Conservation (phyloP, 2,888 invertebrate genomes). For the Stictocephala bisonia region DNA sequence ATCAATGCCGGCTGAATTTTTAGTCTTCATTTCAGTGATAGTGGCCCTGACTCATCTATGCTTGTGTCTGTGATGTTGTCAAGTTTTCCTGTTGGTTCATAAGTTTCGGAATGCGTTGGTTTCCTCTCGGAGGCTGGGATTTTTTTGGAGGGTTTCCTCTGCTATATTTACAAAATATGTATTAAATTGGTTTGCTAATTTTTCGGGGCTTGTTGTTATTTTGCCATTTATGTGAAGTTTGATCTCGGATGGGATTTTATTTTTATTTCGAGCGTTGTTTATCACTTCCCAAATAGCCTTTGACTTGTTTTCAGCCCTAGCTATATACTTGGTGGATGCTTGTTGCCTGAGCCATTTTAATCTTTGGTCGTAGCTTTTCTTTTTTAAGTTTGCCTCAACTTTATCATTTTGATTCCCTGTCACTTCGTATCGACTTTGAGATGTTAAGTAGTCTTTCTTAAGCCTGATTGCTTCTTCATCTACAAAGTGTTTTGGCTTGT, state of each 20-base stretch:
- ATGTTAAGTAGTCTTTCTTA: too few species aligned
- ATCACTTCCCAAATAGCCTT: constrained; percentile 6
- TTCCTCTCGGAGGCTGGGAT: background rate
- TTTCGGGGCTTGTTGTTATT: background rate
- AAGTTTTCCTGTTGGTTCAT: background rate
- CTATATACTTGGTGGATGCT: too few species aligned
- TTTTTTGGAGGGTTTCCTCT: background rate
- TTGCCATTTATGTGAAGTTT: background rate
- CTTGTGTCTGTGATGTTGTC: background rate
- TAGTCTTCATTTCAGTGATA: background rate
- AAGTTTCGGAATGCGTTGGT: constrained; percentile 1
- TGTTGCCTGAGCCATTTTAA: too few species aligned
- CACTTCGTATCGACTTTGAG: too few species aligned
- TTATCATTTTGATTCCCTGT: too few species aligned
- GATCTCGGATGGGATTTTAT: background rate
- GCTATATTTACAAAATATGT: constrained; percentile 7
- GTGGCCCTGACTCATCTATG: background rate
- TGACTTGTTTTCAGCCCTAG: constrained; percentile 54
- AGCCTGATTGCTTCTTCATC: too few species aligned
- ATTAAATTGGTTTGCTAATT: constrained; percentile 2
- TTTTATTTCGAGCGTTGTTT: constrained; percentile 43
- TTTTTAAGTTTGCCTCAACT: too few species aligned
- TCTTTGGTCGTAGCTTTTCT: too few species aligned
- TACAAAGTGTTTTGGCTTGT: too few species aligned
- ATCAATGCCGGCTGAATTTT: background rate